A percentile compares a stretch with the other conserved stretches of the same genome.
Conservation (phyloP, 2,797 vertebrate genomes). For the Gambelia wislizenii region DNA sequence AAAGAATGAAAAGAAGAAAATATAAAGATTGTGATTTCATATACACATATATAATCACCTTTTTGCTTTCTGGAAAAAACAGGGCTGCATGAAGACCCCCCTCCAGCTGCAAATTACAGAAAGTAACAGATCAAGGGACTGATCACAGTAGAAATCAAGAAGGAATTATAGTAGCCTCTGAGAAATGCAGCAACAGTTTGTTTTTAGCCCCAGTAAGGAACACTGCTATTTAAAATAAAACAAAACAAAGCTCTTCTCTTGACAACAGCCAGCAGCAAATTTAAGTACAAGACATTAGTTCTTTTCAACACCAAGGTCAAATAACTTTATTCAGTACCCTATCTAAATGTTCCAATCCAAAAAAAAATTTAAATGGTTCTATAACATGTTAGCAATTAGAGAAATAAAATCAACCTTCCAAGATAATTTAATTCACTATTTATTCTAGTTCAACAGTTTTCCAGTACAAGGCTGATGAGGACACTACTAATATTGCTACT, state of each 20-base stretch:
- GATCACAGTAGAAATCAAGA: conserved; percentile 71
- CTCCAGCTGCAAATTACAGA: conserved; percentile 91
- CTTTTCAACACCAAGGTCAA: neutral
- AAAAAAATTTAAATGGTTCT: conserved; percentile 34
- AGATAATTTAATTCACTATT: neutral
- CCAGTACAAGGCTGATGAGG: neutral
- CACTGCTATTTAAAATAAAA: neutral
- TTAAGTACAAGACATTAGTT: neutral
- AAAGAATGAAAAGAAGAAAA: conserved; percentile 45
- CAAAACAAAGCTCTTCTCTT: neutral
- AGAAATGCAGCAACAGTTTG: conserved; percentile 27
- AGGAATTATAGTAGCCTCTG: conserved; percentile 66
- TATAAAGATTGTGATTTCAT: conserved; percentile 52
- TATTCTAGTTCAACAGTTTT: neutral
- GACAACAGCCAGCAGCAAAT: neutral
- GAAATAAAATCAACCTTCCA: neutral
- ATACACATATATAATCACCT: conserved; percentile 89
- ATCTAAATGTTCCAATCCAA: neutral
- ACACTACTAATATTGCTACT: neutral
- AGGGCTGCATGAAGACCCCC: conserved; percentile 96
- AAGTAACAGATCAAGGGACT: conserved; percentile 84
- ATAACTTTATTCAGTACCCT: neutral
- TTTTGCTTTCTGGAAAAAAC: conserved; percentile 94
- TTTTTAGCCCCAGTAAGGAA: neutral
- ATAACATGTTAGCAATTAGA: conserved; percentile 34